Base-by-base conservation (phyloP, 2,888 invertebrate genomes). In the Megastigmus dorsalis region DNA sequence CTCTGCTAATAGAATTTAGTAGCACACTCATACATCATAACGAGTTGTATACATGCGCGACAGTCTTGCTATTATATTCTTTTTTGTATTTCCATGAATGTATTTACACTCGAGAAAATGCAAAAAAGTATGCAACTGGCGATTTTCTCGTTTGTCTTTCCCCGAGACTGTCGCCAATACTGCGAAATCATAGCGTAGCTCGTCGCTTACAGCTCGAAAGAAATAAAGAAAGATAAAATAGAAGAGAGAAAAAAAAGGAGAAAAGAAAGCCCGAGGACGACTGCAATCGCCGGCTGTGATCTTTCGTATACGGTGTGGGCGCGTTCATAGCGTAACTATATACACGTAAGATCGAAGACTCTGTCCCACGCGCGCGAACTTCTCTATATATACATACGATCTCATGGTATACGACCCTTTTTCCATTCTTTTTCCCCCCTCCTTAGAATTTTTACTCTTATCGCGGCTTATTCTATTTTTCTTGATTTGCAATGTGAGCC, bases 311-410 rank as follows among this genome's bases (percentile, higher is more conserved):
- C 15, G 26, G 69, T 20, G 69, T 70, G 50, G 69, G 69, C 69
- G 69, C 69, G 69, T 62, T 36, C 54, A 62, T 62, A 62, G 62
- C 62, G 54, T 54, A 70, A 62, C 36, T 57, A 13, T 26, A 43
- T 57, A 13, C 15, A 43, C 15, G 45, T 18, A 43, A n/a, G n/a
- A n/a, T n/a, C n/a, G n/a, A n/a, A 54, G 23, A 1, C 50, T n/a
- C n/a, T 33, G 57, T 52, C 38, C 50, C 54, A 36, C 69, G 54
- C 60, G 43, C 7, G 30, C 10, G 18, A 7, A 9, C 20, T 13
- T 28, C 30, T n/a, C n/a, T n/a, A n/a, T n/a, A 10, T 26, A 48
- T n/a, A 7, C 20, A 20, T 1, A 52, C 28, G 33, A 3, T 9
- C 2, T 9, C 54, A n/a, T 54, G 10, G 15, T 30, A 30, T 45